These are phyloP conservation scores for Psilopsiagon aurifrons DNA, from an alignment of 2,113 vertebrate genomes.

Conservation along the genomic window DNA sequence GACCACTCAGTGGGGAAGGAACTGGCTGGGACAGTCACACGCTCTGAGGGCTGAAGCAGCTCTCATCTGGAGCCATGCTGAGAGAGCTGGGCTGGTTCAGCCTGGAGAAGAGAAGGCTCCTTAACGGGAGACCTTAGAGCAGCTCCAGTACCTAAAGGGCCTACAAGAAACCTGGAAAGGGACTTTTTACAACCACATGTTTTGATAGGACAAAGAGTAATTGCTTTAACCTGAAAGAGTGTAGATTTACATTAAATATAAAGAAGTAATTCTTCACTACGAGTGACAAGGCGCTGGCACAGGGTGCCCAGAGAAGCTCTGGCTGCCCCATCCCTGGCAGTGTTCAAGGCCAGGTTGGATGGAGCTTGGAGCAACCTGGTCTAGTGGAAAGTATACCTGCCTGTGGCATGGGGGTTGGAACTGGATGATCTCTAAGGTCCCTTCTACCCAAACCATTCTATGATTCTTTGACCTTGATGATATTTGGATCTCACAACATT, in stretches of 20 bases:
- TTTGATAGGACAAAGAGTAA: not conserved
- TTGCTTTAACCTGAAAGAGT: not conserved
- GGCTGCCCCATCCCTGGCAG: too few species aligned
- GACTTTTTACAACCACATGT: not conserved
- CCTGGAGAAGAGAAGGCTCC: not conserved
- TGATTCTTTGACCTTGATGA: not conserved
- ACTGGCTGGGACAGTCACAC: not conserved
- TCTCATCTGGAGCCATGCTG: not conserved
- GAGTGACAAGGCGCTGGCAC: not conserved
- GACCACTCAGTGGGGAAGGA: not conserved
- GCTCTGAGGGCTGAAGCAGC: not conserved
- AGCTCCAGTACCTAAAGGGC: not conserved
- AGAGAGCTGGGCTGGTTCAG: not conserved
- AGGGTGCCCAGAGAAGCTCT: not conserved
- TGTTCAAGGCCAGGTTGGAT: not conserved
- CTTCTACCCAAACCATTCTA: not conserved
- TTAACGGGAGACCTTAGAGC: not conserved
- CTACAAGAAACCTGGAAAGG: not conserved
- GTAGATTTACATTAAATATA: not conserved
- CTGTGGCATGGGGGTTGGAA: not conserved
- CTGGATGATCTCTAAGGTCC: not conserved
- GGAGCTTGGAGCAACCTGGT: not conserved
- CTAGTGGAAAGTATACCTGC: not conserved
- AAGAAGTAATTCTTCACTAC: not conserved
- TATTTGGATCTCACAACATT: not conserved